Conservation (phyloP, 1,140 invertebrate genomes). For the Sycophila sp. region DNA sequence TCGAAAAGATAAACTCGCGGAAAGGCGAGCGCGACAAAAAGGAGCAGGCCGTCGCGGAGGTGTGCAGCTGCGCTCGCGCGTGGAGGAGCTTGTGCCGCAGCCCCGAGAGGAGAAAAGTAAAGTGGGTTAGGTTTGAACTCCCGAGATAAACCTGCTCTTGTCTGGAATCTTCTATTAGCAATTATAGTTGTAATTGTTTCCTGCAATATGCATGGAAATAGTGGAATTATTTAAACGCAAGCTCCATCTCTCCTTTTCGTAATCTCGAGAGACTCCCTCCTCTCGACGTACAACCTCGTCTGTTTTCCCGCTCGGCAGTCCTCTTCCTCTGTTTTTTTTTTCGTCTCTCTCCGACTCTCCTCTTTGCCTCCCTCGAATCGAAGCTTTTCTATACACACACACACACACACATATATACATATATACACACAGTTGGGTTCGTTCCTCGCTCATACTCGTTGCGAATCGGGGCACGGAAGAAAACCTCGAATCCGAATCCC, state of each 20-base stretch:
- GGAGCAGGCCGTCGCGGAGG: neutral
- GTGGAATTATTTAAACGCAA: slow-evolving; percentile 66
- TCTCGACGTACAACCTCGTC: neutral
- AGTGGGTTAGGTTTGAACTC: slow-evolving; percentile 50
- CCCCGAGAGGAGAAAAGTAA: slow-evolving; percentile 16
- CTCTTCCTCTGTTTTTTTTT: neutral
- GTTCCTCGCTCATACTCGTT: slow-evolving; percentile 39
- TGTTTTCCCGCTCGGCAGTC: too few species aligned
- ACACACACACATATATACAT: too few species aligned
- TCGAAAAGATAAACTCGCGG: slow-evolving; percentile 21
- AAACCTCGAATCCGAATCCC: slow-evolving; percentile 47
- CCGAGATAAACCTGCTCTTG: slow-evolving; percentile 64
- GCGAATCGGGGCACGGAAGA: slow-evolving; percentile 39
- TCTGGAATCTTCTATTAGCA: slow-evolving; percentile 68
- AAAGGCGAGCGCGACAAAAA: neutral
- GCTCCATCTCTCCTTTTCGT: slow-evolving; percentile 14
- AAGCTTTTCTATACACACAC: neutral
- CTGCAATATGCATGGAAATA: slow-evolving; percentile 68
- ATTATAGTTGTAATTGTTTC: slow-evolving; percentile 69
- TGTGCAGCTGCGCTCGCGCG: neutral
- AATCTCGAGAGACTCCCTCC: neutral
- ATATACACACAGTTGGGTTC: too few species aligned
- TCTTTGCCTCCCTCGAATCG: neutral
- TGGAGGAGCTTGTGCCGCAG: neutral
- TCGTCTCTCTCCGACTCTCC: neutral